Percentiles rank a stretch among this genome's conserved stretches.
These are phyloP conservation scores for Amazona guildingii DNA, from an alignment of 2,113 vertebrate species.

Conservation along the genomic window DNA sequence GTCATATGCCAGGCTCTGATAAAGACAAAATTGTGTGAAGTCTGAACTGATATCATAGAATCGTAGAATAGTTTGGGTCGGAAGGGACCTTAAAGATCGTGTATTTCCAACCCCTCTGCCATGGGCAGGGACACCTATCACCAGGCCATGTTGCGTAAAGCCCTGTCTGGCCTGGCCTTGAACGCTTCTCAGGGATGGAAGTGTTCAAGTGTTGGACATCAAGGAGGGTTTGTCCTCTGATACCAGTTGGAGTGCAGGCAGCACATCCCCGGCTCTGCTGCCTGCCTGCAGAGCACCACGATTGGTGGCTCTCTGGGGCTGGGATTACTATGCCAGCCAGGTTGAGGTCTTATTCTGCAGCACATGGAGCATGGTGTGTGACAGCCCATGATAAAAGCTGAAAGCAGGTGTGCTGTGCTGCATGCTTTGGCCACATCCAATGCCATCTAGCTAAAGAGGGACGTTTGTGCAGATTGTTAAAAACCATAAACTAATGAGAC, in stretches of 20 bases:
- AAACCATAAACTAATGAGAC: neutral
- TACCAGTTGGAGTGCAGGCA: neutral
- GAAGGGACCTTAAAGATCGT: neutral
- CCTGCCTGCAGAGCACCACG: neutral
- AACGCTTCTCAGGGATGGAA: neutral
- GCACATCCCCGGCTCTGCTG: neutral
- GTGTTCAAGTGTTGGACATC: neutral
- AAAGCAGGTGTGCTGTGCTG: neutral
- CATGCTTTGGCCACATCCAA: too few species aligned
- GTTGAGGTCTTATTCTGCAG: neutral
- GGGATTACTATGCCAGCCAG: neutral
- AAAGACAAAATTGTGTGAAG: neutral
- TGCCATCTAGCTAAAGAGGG: neutral
- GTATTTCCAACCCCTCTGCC: neutral
- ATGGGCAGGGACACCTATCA: neutral
- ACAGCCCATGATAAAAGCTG: neutral
- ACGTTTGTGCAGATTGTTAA: neutral
- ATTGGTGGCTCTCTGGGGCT: neutral
- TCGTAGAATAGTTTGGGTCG: neutral
- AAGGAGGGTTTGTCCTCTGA: neutral
- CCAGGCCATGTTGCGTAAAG: neutral
- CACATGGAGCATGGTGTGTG: neutral
- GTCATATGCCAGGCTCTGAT: neutral
- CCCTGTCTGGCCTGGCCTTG: neutral
- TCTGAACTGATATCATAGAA: neutral